Evolutionary conservation across 2,888 invertebrate species (phyloP), one percentile per base, ranked within the genome.

Genomic region (Thera britannica): DNA sequence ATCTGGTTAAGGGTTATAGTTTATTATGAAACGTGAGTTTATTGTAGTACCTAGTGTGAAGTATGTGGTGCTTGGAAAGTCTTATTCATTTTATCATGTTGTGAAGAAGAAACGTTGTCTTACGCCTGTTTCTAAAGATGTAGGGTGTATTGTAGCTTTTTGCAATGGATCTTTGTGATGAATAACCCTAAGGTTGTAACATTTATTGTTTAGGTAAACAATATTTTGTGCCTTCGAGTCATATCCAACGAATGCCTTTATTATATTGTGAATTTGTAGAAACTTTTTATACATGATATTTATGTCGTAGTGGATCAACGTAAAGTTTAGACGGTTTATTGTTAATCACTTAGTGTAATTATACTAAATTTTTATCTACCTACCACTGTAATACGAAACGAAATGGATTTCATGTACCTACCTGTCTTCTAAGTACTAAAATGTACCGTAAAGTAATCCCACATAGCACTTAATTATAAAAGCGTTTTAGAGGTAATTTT

Each of bases 201-300:
- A 79, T 79, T 80, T 82, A 81, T 82, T 82, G 78, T 86, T 83
- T 84, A 77, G 79, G 77, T 64, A 52, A 71, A 71, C 65, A 83
- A 84, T 80, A 82, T 82, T 88, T 88, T 87, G 92, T 93, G 93
- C 93, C 93, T 93, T 93, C 85, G 81, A 89, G 89, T 92, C 92
- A 93, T 91, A 91, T 92, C 92, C 81, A 85, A 92, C 87, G 86
- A 83, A 86, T 90, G 92, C 91, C 92, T 92, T 92, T 86, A 82
- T 80, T 81, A 77, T 83, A 80, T 83, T 81, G 83, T 87, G 84
- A 87, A 86, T 84, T 86, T 85, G 87, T 90, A 90, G 89, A 80
- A 80, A 85, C 79, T 85, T 89, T 87, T 87, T 88, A 86, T 90
- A 92, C 87, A 85, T 88, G 86, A 64, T 73, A 71, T 75, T 85